Evolutionary conservation across 2,888 invertebrate genomes (phyloP).

Genomic region (Ormyrus rosae): DNA sequence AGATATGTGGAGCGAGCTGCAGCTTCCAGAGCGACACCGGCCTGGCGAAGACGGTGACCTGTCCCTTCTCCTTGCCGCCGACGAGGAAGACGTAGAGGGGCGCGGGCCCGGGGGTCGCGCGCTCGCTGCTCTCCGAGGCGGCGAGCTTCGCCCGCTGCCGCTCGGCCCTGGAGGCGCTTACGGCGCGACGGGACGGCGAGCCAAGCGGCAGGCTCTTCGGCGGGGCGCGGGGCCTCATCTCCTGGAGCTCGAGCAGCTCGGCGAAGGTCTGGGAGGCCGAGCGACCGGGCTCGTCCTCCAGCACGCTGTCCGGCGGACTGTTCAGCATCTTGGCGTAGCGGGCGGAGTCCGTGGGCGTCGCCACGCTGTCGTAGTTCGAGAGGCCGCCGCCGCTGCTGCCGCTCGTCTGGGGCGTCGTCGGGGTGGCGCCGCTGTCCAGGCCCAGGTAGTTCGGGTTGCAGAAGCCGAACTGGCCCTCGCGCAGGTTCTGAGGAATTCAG

Average conservation of each 20-base stretch:
- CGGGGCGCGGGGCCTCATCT: slow-evolving; percentile 73
- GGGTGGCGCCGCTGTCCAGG: slow-evolving; percentile 77
- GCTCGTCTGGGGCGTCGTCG: slow-evolving; percentile 33
- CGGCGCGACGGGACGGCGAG: slow-evolving; percentile 77
- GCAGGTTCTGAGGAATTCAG: slow-evolving; percentile 62
- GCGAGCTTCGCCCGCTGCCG: slow-evolving; percentile 72
- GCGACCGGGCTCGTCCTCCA: slow-evolving; percentile 77
- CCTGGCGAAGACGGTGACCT: slow-evolving; percentile 85
- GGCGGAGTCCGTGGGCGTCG: slow-evolving; percentile 30
- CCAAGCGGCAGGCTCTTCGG: slow-evolving; percentile 77
- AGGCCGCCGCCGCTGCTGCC: slow-evolving; percentile 57
- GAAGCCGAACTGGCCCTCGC: slow-evolving; percentile 81
- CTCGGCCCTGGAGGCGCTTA: slow-evolving; percentile 79
- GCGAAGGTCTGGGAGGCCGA: slow-evolving; percentile 71
- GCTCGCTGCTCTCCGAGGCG: slow-evolving; percentile 66
- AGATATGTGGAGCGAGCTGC: slow-evolving; percentile 77
- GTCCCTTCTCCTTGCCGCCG: slow-evolving; percentile 88
- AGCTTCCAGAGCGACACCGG: slow-evolving; percentile 89
- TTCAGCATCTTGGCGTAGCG: slow-evolving; percentile 77
- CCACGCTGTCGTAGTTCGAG: slow-evolving; percentile 58
- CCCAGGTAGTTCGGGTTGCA: slow-evolving; percentile 87
- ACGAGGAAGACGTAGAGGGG: slow-evolving; percentile 83
- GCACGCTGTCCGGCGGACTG: slow-evolving; percentile 82
- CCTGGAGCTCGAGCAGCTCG: slow-evolving; percentile 71
- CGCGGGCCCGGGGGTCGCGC: slow-evolving; percentile 75